Conservation (phyloP, 2,797 vertebrate species). For the Rousettus madagascariensis region DNA sequence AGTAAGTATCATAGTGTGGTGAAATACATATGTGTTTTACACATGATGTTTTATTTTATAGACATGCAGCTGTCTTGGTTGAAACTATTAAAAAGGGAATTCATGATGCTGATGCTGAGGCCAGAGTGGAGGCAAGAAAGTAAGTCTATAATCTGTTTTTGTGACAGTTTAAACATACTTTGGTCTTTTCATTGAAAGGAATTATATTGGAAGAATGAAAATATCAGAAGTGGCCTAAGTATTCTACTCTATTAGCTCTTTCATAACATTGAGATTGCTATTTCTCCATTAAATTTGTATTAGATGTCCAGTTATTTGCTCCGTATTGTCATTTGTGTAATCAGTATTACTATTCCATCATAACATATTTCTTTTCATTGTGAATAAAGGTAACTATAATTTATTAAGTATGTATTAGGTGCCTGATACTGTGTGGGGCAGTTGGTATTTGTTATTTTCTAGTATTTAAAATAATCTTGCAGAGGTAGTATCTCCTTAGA, state of each 20-base stretch:
- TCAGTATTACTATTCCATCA: neutral
- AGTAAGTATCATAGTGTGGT: neutral
- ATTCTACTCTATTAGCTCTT: slow-evolving; percentile 3
- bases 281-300: neutral
- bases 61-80: slow-evolving; percentile 95
- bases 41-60: slow-evolving; percentile 79
- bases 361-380: neutral
- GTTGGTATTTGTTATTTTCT: neutral
- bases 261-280: neutral
- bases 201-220: slow-evolving; percentile 3
- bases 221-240: neutral
- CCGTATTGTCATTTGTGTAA: neutral
- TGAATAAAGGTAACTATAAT: neutral
- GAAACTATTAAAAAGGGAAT: slow-evolving; percentile 99
- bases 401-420: neutral
- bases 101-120: slow-evolving; percentile 96
- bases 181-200: neutral
- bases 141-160: slow-evolving; percentile 82
- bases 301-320: neutral
- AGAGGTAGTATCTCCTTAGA: neutral
- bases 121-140: slow-evolving; percentile 98
- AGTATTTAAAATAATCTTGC: neutral
- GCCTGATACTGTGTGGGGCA: neutral
- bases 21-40: neutral
- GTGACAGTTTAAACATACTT: neutral